Evolutionary conservation across 2,888 invertebrate species (phyloP).

Genomic region (Drosophila acutilabella): DNA sequence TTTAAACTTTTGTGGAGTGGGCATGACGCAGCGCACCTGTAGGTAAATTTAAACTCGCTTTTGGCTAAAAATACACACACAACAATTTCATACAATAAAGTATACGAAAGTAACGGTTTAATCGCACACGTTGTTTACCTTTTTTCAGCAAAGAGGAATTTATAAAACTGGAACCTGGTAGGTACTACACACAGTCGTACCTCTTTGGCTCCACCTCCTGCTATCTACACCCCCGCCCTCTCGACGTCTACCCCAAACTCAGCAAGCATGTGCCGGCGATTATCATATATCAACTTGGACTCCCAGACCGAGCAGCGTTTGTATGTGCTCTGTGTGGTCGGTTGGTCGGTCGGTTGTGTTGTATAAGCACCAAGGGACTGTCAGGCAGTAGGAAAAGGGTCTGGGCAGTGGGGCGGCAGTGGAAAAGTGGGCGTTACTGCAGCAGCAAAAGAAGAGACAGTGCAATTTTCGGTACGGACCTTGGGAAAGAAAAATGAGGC

Average conservation of each 20-base stretch:
- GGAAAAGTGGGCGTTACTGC: neutral
- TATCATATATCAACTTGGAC: conserved; percentile 66
- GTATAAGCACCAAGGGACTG: conserved; percentile 22
- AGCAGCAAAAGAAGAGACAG: conserved; percentile 13
- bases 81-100: conserved; percentile 15
- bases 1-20: conserved; percentile 13
- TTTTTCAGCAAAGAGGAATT: conserved; percentile 39
- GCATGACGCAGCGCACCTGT: conserved; percentile 34
- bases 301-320: conserved; percentile 21
- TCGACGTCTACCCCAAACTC: neutral
- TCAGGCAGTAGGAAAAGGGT: too few relatives aligned
- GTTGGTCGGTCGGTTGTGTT: neutral
- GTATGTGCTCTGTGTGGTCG: conserved; percentile 4
- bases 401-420: neutral
- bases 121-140: conserved; percentile 36
- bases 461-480: conserved; percentile 25
- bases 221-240: too few relatives aligned
- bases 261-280: conserved; percentile 54
- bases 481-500: conserved; percentile 1
- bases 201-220: neutral
- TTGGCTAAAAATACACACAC: conserved; percentile 36
- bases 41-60: conserved; percentile 25
- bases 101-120: conserved; percentile 41
- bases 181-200: neutral
- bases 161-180: conserved; percentile 54